Conservation (phyloP, 2,113 vertebrate species). For the Noturus placidus region DNA sequence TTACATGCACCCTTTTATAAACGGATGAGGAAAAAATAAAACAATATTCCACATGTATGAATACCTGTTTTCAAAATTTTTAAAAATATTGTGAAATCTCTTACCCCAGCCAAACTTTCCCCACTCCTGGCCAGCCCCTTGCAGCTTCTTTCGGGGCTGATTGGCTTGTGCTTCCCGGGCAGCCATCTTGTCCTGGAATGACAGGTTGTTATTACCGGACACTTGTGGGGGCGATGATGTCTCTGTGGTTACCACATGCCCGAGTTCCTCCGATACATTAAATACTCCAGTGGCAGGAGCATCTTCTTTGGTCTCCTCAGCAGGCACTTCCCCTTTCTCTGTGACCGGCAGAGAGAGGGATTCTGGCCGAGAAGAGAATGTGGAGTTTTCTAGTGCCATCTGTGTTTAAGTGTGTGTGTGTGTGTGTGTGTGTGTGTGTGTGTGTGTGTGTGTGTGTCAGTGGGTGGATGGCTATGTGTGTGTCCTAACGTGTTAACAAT, state of each 20-base stretch:
- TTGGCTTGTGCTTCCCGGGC: slow-evolving; percentile 70
- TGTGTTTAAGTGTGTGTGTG: slow-evolving; percentile 12
- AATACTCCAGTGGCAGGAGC: slow-evolving; percentile 58
- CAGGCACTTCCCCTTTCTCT: slow-evolving; percentile 64
- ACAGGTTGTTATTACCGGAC: slow-evolving; percentile 61
- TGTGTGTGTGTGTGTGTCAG: slow-evolving; percentile 26
- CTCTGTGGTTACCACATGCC: slow-evolving; percentile 71
- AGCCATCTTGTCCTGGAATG: slow-evolving; percentile 74
- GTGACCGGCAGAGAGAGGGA: slow-evolving; percentile 57
- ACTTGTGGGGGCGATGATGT: slow-evolving; percentile 52
- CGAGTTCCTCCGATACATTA: slow-evolving; percentile 69
- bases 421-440: slow-evolving; percentile 23
- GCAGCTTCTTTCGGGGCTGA: slow-evolving; percentile 64
- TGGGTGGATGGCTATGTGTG: slow-evolving; percentile 23
- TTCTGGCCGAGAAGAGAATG: slow-evolving; percentile 58
- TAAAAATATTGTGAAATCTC: slow-evolving; percentile 38
- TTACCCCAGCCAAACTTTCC: slow-evolving; percentile 76
- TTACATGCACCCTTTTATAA: not conserved
- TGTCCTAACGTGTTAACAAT: slow-evolving; percentile 39
- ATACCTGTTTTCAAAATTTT: not conserved
- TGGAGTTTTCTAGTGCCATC: slow-evolving; percentile 71
- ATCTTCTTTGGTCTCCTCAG: slow-evolving; percentile 62
- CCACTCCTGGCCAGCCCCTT: slow-evolving; percentile 68
- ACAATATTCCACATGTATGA: not conserved
- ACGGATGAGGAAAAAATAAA: not conserved